phyloP scores from a whole-genome alignment of 2,888 invertebrate species.

The Lithophane socia region DNA sequence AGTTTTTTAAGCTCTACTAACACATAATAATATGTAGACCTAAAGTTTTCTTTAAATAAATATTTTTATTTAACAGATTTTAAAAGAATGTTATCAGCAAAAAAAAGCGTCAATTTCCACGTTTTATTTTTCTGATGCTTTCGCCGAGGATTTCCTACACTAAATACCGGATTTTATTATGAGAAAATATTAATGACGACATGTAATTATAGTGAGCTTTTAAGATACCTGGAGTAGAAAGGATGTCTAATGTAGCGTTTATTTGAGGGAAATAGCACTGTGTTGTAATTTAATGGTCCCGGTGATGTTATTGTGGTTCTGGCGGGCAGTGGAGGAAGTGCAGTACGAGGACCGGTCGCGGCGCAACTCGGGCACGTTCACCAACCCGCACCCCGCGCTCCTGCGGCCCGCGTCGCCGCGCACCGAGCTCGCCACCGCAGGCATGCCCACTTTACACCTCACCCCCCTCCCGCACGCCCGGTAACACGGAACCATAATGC shows the following conservation, averaged over 20 bases:
- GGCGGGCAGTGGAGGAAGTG: constrained; percentile 73
- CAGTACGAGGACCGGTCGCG: constrained; percentile 81
- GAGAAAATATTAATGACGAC: not conserved
- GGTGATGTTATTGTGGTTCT: constrained; percentile 8
- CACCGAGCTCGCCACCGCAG: constrained; percentile 88
- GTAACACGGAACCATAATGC: constrained; percentile 42
- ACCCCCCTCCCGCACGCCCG: constrained; percentile 37
- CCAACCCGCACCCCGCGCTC: constrained; percentile 86
- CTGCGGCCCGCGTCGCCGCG: constrained; percentile 83
- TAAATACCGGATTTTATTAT: not conserved
- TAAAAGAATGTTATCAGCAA: not conserved
- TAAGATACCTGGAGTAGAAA: not conserved
- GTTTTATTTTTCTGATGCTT: not conserved
- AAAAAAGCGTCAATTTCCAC: not conserved
- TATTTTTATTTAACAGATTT: not conserved
- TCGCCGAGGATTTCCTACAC: not conserved
- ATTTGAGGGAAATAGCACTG: not conserved
- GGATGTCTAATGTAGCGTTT: not conserved
- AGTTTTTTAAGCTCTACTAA: not conserved
- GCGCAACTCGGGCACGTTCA: constrained; percentile 87
- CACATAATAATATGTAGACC: not conserved
- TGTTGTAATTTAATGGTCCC: constrained; percentile 11
- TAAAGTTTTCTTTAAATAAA: not conserved
- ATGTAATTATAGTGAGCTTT: not conserved
- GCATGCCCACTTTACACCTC: constrained; percentile 69